Conservation (phyloP, 2,888 invertebrate species). For the Pristionchus exspectatus region DNA sequence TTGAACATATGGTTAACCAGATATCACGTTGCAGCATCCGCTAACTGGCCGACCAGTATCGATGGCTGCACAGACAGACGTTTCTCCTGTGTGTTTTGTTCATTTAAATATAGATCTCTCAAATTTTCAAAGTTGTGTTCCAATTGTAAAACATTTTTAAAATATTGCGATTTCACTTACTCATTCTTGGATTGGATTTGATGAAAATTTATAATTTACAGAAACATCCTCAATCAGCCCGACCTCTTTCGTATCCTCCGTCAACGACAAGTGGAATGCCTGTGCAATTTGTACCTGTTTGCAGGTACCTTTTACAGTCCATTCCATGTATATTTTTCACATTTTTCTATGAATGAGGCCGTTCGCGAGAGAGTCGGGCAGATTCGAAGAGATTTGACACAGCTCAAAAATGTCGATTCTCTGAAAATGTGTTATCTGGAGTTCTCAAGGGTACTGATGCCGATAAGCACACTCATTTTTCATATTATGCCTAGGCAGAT, state of each 20-base stretch:
- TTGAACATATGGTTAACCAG: not conserved
- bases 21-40: not conserved
- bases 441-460: no score
- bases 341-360: not conserved
- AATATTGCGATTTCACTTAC: not conserved
- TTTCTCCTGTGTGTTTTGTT: not conserved
- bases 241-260: slow-evolving; percentile 64
- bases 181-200: not conserved
- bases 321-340: not conserved
- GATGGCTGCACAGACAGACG: not conserved
- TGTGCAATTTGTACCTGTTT: slow-evolving; percentile 74
- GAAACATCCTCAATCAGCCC: slow-evolving; percentile 50
- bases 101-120: not conserved
- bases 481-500: no score
- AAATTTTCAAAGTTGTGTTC: not conserved
- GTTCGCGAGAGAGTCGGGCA: not conserved
- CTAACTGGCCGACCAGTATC: not conserved
- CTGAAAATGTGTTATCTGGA: no score
- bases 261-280: slow-evolving; percentile 60
- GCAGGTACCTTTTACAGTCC: slow-evolving; percentile 55
- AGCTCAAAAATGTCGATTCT: no score
- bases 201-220: not conserved
- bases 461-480: no score
- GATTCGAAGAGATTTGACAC: not conserved
- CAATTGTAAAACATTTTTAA: not conserved